Evolutionary conservation across 2,888 invertebrate species (phyloP).

Genomic region (Panzeria rudis): DNA sequence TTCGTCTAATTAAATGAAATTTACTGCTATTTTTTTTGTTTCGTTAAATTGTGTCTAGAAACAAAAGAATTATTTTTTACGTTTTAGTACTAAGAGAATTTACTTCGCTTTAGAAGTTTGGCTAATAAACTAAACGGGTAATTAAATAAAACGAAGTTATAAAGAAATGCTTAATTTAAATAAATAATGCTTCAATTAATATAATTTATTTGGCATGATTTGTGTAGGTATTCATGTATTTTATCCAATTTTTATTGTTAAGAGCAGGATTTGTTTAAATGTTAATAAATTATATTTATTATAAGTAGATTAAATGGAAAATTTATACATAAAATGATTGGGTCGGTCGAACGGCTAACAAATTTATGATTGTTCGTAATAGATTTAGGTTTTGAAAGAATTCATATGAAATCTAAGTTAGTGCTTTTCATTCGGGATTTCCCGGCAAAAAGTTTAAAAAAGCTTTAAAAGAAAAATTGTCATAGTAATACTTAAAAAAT

Average conservation of each 20-base stretch:
- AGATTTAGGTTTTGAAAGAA: too few species aligned
- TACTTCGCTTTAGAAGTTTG: conserved; percentile 8
- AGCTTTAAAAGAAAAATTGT: too few species aligned
- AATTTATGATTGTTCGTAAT: too few species aligned
- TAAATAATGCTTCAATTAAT: conserved; percentile 3
- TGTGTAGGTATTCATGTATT: neutral
- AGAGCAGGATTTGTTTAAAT: neutral
- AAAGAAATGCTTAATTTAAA: conserved; percentile 44
- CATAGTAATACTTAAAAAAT: too few species aligned
- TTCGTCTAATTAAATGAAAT: neutral
- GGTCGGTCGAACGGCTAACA: too few species aligned
- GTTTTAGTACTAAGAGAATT: neutral
- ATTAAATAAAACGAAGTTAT: conserved; percentile 34
- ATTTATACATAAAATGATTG: neutral
- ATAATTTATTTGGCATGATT: conserved; percentile 4
- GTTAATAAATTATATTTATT: neutral
- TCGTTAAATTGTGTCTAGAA: neutral
- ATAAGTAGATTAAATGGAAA: neutral
- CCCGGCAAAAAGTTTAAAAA: too few species aligned
- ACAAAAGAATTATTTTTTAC: neutral
- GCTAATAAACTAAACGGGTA: conserved; percentile 20
- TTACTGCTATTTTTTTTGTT: neutral
- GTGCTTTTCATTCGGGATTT: too few species aligned
- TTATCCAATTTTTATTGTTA: neutral
- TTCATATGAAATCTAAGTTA: too few species aligned